phyloP scores from a whole-genome alignment of 2,888 invertebrate species.

The Megastigmus dorsalis region DNA sequence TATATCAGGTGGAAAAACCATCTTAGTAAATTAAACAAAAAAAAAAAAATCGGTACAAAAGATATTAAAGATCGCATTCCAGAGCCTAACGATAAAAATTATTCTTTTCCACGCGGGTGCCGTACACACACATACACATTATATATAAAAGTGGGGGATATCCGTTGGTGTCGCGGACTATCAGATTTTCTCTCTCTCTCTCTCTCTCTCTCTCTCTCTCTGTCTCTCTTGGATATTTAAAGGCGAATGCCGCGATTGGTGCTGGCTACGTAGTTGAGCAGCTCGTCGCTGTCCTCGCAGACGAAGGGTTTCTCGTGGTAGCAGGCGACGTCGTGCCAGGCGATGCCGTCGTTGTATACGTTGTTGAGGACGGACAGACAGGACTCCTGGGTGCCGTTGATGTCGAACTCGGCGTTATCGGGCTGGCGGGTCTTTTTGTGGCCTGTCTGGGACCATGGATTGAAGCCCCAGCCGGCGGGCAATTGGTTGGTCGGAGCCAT shows the following conservation, averaged over 20 bases:
- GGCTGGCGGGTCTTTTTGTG: constrained; percentile 93
- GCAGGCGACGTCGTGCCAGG: constrained; percentile 95
- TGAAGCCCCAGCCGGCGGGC: constrained; percentile 86
- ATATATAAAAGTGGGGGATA: too few species aligned
- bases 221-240: too few species aligned
- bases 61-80: too few species aligned
- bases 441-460: constrained; percentile 93
- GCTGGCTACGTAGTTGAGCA: constrained; percentile 88
- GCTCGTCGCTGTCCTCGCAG: constrained; percentile 92
- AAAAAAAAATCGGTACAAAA: too few species aligned
- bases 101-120: too few species aligned
- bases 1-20: too few species aligned
- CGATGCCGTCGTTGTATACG: constrained; percentile 94
- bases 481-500: constrained; percentile 86
- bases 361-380: constrained; percentile 92
- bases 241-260: constrained; percentile 90
- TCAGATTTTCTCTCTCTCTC: too few species aligned
- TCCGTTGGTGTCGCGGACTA: too few species aligned
- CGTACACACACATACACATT: too few species aligned
- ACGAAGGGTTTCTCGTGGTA: constrained; percentile 94
- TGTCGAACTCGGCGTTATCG: constrained; percentile 93
- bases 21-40: too few species aligned
- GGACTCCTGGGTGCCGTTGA: constrained; percentile 90
- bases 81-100: too few species aligned
- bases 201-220: too few species aligned